These are phyloP conservation scores for Cyclophora albipunctata DNA, from an alignment of 2,888 invertebrate genomes.

Conservation along the genomic window DNA sequence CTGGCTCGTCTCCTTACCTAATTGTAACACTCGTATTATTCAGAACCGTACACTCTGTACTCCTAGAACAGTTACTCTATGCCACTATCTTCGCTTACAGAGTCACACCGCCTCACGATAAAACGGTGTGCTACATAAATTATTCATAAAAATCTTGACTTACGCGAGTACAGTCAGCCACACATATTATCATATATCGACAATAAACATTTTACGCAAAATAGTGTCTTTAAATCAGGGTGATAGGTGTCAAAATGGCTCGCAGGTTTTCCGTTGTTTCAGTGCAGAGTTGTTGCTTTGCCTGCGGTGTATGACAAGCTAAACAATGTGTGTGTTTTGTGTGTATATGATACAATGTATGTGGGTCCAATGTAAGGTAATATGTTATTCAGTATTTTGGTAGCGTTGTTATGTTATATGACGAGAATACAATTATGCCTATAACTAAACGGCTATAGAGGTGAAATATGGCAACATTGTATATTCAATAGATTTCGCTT, in stretches of 20 bases:
- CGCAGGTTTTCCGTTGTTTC: conserved; percentile 1
- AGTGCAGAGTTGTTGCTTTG: conserved; percentile 12
- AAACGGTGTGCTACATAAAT: conserved; percentile 57
- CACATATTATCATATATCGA: conserved; percentile 2
- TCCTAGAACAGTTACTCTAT: not conserved
- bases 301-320: conserved; percentile 15
- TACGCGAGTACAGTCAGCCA: conserved; percentile 13
- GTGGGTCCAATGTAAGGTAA: conserved; percentile 7
- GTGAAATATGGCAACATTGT: too few relatives aligned
- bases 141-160: conserved; percentile 68
- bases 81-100: conserved; percentile 13
- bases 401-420: too few relatives aligned
- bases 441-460: too few relatives aligned
- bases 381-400: conserved; percentile 11
- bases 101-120: conserved; percentile 35
- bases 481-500: too few relatives aligned
- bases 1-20: too few relatives aligned
- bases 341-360: not conserved
- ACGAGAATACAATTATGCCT: too few relatives aligned
- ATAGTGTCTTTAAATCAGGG: too few relatives aligned
- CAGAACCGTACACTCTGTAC: too few relatives aligned
- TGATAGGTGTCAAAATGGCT: conserved; percentile 3
- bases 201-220: too few relatives aligned
- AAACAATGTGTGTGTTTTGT: conserved; percentile 7
- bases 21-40: too few relatives aligned